Evolutionary conservation across 1,140 invertebrate genomes (phyloP).

Genomic region (Thereuonema tuberculata): DNA sequence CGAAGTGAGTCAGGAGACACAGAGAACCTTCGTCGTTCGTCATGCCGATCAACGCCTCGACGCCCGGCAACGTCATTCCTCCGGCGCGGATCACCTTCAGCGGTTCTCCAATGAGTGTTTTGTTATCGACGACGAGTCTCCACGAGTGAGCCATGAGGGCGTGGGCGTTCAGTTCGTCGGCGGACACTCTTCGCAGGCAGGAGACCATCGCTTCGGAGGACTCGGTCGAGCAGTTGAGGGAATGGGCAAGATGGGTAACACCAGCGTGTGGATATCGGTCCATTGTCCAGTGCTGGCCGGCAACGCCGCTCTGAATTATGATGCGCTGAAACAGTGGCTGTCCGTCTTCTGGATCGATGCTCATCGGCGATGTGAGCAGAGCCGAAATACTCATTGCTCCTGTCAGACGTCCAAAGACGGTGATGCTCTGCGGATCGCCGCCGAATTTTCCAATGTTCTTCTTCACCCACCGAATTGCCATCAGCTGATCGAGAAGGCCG

Average conservation of each 20-base stretch:
- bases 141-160: constrained; percentile 8
- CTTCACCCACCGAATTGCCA: constrained; percentile 57
- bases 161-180: constrained; percentile 12
- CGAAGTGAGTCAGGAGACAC: constrained; percentile 17
- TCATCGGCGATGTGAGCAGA: constrained; percentile 17
- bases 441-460: constrained; percentile 64
- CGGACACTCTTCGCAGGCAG: constrained; percentile 14
- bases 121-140: constrained; percentile 16
- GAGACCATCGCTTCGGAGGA: not conserved
- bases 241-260: not conserved
- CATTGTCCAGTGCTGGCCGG: constrained; percentile 19
- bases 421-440: constrained; percentile 52
- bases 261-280: constrained; percentile 15
- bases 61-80: not conserved
- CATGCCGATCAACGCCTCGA: constrained; percentile 14
- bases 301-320: constrained; percentile 23
- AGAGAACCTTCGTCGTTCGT: constrained; percentile 21
- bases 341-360: not conserved
- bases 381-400: constrained; percentile 21
- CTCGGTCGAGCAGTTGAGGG: not conserved
- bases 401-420: constrained; percentile 36
- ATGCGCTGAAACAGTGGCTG: constrained; percentile 17
- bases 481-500: constrained; percentile 56
- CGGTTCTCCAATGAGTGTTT: constrained; percentile 14
- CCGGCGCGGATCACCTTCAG: constrained; percentile 9